phyloP scores from a whole-genome alignment of 1,140 invertebrate species.

The Hypsibius dujardini region DNA sequence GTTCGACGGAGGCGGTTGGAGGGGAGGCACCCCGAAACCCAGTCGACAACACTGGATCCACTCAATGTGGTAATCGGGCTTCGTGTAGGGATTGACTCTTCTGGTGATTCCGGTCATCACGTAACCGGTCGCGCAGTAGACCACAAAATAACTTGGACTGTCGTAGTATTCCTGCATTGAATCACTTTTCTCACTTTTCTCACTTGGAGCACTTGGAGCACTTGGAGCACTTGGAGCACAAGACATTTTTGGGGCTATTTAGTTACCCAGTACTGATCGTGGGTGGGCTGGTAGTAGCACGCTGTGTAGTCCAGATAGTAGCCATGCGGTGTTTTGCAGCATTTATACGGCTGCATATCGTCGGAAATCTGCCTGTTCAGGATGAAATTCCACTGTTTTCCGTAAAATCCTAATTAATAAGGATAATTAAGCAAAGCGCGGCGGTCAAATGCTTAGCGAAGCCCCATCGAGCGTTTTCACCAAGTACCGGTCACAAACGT shows the following conservation, averaged over 20 bases:
- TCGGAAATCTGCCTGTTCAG: background rate
- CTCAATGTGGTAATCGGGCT: too few relatives aligned
- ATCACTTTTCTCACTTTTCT: too few relatives aligned
- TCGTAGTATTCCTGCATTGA: too few relatives aligned
- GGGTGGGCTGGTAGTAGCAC: constrained; percentile 4
- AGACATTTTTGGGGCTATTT: background rate
- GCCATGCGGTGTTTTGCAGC: constrained; percentile 1
- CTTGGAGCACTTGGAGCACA: too few relatives aligned
- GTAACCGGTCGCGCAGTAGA: too few relatives aligned
- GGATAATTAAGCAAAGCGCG: background rate
- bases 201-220: background rate
- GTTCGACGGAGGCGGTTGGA: too few relatives aligned
- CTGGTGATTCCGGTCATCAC: too few relatives aligned
- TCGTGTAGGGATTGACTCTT: too few relatives aligned
- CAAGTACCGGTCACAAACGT: constrained; percentile 4
- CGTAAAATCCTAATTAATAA: background rate
- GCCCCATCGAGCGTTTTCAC: too few relatives aligned
- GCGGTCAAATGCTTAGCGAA: background rate
- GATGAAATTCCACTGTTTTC: constrained; percentile 6
- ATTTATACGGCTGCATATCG: background rate
- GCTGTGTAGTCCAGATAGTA: constrained; percentile 9
- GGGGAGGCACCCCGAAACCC: too few relatives aligned
- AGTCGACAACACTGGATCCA: too few relatives aligned
- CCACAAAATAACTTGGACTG: too few relatives aligned
- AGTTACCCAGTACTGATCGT: background rate